These are phyloP conservation scores for Dryococelus australis DNA, from an alignment of 2,888 invertebrate species.

Conservation along the genomic window DNA sequence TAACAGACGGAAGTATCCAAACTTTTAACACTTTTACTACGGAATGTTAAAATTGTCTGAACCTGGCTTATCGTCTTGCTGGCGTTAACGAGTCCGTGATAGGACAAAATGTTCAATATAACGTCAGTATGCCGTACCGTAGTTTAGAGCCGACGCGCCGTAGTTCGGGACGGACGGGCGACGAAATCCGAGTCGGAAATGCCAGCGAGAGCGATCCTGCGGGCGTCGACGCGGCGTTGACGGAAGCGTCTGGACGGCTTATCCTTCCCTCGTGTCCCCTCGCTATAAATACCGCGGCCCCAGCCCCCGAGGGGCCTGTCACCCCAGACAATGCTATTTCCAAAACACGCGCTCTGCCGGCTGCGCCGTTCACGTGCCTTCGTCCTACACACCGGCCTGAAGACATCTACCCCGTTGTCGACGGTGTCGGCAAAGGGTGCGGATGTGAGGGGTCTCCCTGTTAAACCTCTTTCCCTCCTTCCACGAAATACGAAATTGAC, in stretches of 20 bases:
- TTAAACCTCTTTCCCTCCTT: no score
- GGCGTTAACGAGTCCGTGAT: no score
- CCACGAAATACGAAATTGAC: no score
- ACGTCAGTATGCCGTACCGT: no score
- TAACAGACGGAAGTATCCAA: no score
- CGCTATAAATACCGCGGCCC: not conserved
- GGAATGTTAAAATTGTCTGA: no score
- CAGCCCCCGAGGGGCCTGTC: not conserved
- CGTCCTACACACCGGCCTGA: not conserved
- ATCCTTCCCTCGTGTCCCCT: no score
- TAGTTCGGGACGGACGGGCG: not conserved
- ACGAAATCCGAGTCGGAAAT: not conserved
- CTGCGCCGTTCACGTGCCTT: not conserved
- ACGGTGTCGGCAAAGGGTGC: no score
- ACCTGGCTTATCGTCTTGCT: no score
- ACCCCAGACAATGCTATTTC: constrained; percentile 16
- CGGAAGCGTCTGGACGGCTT: not conserved
- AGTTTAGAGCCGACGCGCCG: not conserved
- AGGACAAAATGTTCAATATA: no score
- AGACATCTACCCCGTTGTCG: not conserved
- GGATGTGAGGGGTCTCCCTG: no score
- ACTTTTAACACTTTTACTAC: no score
- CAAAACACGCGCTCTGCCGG: not conserved
- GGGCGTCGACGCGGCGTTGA: not conserved
- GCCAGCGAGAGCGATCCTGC: not conserved